Base-by-base conservation (phyloP, 2,797 vertebrate genomes). In the Xerus rutilus region DNA sequence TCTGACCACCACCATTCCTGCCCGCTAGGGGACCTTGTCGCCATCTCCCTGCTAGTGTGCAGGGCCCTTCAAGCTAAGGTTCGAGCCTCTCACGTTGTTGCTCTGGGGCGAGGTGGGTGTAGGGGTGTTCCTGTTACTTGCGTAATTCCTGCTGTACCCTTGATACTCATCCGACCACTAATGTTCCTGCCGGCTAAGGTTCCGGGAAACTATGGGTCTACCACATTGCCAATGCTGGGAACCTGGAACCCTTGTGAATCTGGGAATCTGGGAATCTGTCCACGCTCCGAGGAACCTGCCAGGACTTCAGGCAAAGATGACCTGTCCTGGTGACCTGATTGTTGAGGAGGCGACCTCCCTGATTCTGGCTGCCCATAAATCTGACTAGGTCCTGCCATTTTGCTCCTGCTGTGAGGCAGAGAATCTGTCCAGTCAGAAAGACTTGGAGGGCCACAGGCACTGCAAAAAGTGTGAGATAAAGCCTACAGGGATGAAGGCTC, bases 151-250 rank as follows among this genome's bases (percentile, higher is more conserved):
- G 11, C 28, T 92, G n/a, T 85, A 28, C 15, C 20, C 2, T 9
- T 0, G 0, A 2, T 4, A 23, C 62, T 91, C 59, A 76, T 93
- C 67, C 0, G 4, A 85, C 28, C 18, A 59, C 13, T 23, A 13
- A 0, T 1, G 0, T 47, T 18, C 32, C 5, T 0, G 7, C 14
- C 0, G 3, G 28, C 69, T 54, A 79, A 25, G 21, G 52, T 81
- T 93, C 59, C 1, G 4, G 72, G 30, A 81, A 18, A 4, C 52
- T 52, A 82, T 1, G 1, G 5, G 15, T 30, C 30, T n/a, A 20
- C 21, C 30, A 86, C 45, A n/a, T 21, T 86, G 35, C 21, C 4
- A 0, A 1, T 18, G 0, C 64, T 77, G 11, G 39, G 32, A 78
- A 28, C 3, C 72, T 23, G 7, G 8, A n/a, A 74, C 28, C 18